A percentile compares a stretch with the other conserved stretches of the same genome.
Conservation (phyloP, 2,888 invertebrate species). For the Anthophora plumipes region DNA sequence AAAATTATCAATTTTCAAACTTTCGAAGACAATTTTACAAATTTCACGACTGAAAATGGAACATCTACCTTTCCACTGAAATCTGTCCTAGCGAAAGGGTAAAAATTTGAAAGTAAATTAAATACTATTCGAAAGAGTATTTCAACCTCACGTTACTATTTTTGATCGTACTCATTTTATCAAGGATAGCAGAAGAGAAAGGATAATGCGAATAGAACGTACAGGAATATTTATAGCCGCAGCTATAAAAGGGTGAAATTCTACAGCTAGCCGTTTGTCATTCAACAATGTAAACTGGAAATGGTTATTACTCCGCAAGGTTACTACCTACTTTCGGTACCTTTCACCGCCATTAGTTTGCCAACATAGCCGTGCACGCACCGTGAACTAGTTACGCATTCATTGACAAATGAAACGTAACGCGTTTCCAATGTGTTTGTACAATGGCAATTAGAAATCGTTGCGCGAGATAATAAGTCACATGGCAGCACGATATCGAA, state of each 20-base stretch:
- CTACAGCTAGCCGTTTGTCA: neutral
- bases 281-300: neutral
- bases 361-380: too few relatives aligned
- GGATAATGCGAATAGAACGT: neutral
- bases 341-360: too few relatives aligned
- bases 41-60: too few relatives aligned
- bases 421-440: neutral
- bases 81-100: too few relatives aligned
- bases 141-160: too few relatives aligned
- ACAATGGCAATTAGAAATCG: neutral
- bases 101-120: too few relatives aligned
- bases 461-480: constrained; percentile 4
- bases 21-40: too few relatives aligned
- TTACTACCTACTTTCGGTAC: neutral
- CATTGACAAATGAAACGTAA: neutral
- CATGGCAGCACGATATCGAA: constrained; percentile 51
- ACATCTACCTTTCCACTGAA: too few relatives aligned
- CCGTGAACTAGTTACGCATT: neutral
- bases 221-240: neutral
- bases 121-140: too few relatives aligned
- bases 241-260: neutral
- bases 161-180: too few relatives aligned
- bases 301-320: neutral
- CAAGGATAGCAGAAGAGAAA: too few relatives aligned
- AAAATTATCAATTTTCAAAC: too few relatives aligned